Evolutionary conservation across 1,140 invertebrate species (phyloP).

Genomic region (Bombus vancouverensis): DNA sequence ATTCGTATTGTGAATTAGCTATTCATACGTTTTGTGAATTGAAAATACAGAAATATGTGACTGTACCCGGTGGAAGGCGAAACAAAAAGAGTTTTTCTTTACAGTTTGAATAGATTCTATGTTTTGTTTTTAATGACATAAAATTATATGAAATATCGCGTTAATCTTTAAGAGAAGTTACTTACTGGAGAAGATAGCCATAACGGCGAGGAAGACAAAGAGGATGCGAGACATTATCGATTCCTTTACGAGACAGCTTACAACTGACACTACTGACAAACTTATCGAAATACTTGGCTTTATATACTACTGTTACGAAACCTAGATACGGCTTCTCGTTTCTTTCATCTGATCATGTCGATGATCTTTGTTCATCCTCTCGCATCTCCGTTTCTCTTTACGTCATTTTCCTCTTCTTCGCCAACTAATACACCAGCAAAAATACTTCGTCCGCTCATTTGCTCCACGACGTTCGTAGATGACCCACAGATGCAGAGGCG

Average conservation of each 20-base stretch:
- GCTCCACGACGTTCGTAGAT: no score
- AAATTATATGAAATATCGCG: not conserved
- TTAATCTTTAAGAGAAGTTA: not conserved
- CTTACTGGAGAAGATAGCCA: conserved; percentile 19
- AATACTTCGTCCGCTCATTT: not conserved
- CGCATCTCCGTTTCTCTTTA: not conserved
- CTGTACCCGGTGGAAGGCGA: no score
- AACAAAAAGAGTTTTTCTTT: no score
- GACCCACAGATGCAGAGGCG: no score
- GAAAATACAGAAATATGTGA: no score
- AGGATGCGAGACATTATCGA: conserved; percentile 26
- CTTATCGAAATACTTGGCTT: not conserved
- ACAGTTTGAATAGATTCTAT: no score
- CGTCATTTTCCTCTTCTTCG: not conserved
- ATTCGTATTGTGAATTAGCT: no score
- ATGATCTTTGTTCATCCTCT: not conserved
- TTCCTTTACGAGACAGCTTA: not conserved
- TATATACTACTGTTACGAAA: conserved; percentile 17
- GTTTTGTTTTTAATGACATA: no score
- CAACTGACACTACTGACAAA: not conserved
- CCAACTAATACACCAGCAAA: not conserved
- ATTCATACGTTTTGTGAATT: no score
- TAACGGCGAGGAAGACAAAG: conserved; percentile 2
- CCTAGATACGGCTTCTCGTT: not conserved
- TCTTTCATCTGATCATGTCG: not conserved